A percentile compares a stretch with the other conserved stretches of the same genome.
Evolutionary conservation across 2,113 vertebrate species (phyloP).

Genomic region (Cricetomys ansorgei): DNA sequence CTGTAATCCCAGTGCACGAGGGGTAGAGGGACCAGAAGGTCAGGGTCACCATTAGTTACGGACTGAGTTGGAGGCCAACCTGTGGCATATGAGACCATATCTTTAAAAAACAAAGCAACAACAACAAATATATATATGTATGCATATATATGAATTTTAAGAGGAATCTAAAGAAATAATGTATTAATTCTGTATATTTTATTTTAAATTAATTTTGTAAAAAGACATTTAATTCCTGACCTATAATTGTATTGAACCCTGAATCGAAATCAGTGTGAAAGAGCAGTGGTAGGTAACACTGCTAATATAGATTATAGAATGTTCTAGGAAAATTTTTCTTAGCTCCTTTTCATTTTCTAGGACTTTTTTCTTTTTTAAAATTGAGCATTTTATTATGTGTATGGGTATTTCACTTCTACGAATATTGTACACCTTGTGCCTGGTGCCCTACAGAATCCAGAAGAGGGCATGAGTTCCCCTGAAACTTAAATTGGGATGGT

Average conservation of each 20-base stretch:
- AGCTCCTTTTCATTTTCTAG: background rate
- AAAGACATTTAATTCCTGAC: conserved; percentile 26
- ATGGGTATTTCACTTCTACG: background rate
- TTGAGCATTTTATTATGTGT: background rate
- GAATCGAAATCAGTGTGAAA: background rate
- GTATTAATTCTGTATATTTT: background rate
- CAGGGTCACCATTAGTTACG: background rate
- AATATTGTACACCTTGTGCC: background rate
- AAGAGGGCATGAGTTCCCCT: background rate
- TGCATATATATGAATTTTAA: background rate
- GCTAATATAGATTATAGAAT: background rate
- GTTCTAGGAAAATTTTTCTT: conserved; percentile 21
- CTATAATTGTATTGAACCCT: background rate
- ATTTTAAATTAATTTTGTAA: conserved; percentile 49
- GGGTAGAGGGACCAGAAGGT: background rate
- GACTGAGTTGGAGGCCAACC: background rate
- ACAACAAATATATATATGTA: too few relatives aligned
- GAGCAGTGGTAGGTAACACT: background rate
- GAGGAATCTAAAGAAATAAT: background rate
- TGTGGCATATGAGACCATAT: too few relatives aligned
- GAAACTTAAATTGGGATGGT: background rate
- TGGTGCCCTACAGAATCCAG: background rate
- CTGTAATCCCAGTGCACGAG: background rate
- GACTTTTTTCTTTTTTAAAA: background rate
- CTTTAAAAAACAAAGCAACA: background rate